A percentile compares a stretch with the other conserved stretches of the same genome.
phyloP scores from a whole-genome alignment of 2,888 invertebrate genomes.

The Cabera pusaria region DNA sequence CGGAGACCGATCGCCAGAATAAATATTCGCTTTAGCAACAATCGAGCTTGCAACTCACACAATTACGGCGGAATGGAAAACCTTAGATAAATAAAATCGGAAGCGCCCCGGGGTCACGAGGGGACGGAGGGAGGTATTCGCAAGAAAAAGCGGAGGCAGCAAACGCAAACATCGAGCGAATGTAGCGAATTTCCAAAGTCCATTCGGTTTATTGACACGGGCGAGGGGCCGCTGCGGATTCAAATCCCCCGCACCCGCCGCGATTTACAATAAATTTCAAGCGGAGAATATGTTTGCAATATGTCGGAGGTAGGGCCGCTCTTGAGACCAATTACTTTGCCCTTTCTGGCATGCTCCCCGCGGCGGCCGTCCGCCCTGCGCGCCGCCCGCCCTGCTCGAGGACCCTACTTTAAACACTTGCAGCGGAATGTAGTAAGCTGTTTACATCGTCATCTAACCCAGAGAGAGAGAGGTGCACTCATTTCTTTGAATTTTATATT shows the following conservation, averaged over 20 bases:
- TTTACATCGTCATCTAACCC: conserved; percentile 69
- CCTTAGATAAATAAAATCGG: conserved; percentile 80
- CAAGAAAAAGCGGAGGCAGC: conserved; percentile 72
- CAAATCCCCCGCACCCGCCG: conserved; percentile 66
- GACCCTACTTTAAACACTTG: conserved; percentile 65
- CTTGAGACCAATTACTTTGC: conserved; percentile 41
- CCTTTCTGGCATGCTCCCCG: conserved; percentile 54
- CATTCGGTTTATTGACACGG: conserved; percentile 77
- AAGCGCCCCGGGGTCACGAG: conserved; percentile 51
- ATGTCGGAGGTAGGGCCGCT: conserved; percentile 51
- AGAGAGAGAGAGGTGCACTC: conserved; percentile 33
- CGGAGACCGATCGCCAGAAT: conserved; percentile 71
- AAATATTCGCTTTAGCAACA: conserved; percentile 81
- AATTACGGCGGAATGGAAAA: conserved; percentile 79
- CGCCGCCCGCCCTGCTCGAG: conserved; percentile 14
- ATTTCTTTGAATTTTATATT: conserved; percentile 49
- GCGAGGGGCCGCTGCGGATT: conserved; percentile 53
- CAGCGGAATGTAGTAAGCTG: conserved; percentile 63
- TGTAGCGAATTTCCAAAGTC: conserved; percentile 79
- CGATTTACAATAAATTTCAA: conserved; percentile 81
- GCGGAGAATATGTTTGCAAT: conserved; percentile 79
- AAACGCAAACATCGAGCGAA: conserved; percentile 73
- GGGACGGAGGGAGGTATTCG: conserved; percentile 47
- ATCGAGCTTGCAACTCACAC: conserved; percentile 77
- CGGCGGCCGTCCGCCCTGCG: conserved; percentile 36